phyloP scores from a whole-genome alignment of 2,888 invertebrate species.

The Microplitis manilae region DNA sequence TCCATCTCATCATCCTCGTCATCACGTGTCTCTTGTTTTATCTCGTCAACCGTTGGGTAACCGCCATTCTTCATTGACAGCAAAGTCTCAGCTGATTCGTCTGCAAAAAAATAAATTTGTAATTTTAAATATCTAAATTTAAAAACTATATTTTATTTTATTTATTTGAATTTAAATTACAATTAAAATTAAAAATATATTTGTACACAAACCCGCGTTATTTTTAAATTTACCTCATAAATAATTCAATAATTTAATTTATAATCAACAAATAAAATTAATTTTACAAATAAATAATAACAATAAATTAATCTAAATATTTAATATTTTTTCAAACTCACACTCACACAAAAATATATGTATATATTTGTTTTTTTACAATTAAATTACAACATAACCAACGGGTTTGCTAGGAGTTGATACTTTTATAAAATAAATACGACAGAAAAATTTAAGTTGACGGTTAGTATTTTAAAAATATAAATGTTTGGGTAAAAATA shows the following conservation, averaged over 20 bases:
- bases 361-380: neutral
- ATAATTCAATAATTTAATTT: too few species aligned
- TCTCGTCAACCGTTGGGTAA: slow-evolving; percentile 63
- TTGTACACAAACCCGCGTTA: too few species aligned
- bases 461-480: neutral
- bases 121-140: slow-evolving; percentile 13
- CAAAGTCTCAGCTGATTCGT: slow-evolving; percentile 74
- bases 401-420: slow-evolving; percentile 8
- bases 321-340: neutral
- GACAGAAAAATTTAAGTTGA: neutral
- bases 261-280: too few species aligned
- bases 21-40: slow-evolving; percentile 56
- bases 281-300: too few species aligned
- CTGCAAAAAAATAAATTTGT: slow-evolving; percentile 62
- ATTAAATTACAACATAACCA: slow-evolving; percentile 5
- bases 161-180: too few species aligned
- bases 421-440: too few species aligned
- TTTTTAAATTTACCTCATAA: too few species aligned
- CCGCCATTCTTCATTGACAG: slow-evolving; percentile 76
- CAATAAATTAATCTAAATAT: neutral
- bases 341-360: neutral
- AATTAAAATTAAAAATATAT: too few species aligned
- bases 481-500: neutral
- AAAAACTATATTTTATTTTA: neutral
- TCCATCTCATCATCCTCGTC: slow-evolving; percentile 75